Conservation (phyloP, 2,888 invertebrate genomes). For the Sarcophaga rosellei region DNA sequence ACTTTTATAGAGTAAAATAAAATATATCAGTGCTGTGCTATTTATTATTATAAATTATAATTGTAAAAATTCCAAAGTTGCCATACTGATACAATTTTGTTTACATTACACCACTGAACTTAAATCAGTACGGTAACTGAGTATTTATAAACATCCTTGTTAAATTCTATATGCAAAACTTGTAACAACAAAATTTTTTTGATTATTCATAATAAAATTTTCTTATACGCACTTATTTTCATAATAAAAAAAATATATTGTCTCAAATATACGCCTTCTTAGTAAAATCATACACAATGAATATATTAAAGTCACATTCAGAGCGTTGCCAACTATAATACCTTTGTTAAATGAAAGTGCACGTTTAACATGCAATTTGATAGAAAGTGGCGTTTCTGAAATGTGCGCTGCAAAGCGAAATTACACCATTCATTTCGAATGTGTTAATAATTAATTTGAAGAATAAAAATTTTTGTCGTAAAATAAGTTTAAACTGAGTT, state of each 20-base stretch:
- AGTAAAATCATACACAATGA: too few species aligned
- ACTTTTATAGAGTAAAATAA: background rate
- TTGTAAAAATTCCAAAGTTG: background rate
- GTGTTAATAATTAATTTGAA: conserved; percentile 4
- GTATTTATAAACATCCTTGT: background rate
- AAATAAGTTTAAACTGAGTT: background rate
- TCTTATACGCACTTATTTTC: too few species aligned
- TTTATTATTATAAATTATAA: background rate
- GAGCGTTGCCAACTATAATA: background rate
- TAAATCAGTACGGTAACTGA: background rate
- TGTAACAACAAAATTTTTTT: too few species aligned
- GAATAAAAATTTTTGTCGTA: background rate
- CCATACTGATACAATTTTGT: background rate
- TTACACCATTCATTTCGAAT: background rate
- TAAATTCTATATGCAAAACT: too few species aligned
- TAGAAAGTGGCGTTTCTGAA: conserved; percentile 32
- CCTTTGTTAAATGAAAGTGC: background rate
- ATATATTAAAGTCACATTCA: background rate
- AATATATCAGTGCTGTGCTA: too few species aligned
- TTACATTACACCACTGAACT: background rate
- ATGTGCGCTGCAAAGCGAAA: conserved; percentile 35
- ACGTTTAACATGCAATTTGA: background rate
- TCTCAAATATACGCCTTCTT: too few species aligned
- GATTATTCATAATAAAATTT: too few species aligned
- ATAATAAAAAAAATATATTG: too few species aligned